A percentile compares a stretch with the other conserved stretches of the same genome.
Conservation (phyloP, 2,888 invertebrate species). For the Lasioglossum leucozonium region DNA sequence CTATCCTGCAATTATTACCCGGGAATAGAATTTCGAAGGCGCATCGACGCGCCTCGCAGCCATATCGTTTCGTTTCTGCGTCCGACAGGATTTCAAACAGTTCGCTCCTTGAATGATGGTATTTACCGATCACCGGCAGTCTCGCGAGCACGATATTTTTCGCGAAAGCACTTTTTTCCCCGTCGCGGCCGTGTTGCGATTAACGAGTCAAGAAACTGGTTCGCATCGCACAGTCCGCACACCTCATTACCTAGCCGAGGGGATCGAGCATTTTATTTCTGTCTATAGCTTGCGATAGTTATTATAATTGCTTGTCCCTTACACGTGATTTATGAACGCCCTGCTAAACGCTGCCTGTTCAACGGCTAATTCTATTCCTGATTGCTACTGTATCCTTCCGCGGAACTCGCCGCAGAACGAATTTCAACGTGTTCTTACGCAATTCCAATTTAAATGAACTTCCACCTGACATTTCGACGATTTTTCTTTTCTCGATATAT, state of each 20-base stretch:
- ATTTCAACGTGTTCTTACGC: slow-evolving; percentile 8
- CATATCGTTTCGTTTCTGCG: slow-evolving; percentile 1
- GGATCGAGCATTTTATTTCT: slow-evolving; percentile 80
- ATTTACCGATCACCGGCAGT: slow-evolving; percentile 33
- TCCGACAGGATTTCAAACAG: neutral
- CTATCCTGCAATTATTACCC: neutral
- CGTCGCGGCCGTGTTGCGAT: slow-evolving; percentile 56
- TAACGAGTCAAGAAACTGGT: slow-evolving; percentile 73
- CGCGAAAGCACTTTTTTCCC: slow-evolving; percentile 55
- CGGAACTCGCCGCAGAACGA: slow-evolving; percentile 31
- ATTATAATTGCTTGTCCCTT: slow-evolving; percentile 83
- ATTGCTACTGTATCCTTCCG: slow-evolving; percentile 74
- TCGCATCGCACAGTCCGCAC: slow-evolving; percentile 75
- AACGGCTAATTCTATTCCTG: slow-evolving; percentile 78
- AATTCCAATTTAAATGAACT: neutral
- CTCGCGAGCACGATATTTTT: slow-evolving; percentile 41
- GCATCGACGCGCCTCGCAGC: neutral
- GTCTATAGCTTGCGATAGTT: slow-evolving; percentile 78
- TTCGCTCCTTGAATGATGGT: slow-evolving; percentile 10
- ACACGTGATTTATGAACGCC: slow-evolving; percentile 79
- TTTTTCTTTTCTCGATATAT: neutral
- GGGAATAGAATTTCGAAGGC: neutral
- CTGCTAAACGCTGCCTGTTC: slow-evolving; percentile 77
- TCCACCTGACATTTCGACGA: neutral
- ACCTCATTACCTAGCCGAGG: slow-evolving; percentile 79